phyloP scores from a whole-genome alignment of 1,140 invertebrate species.

The Drosophila rhopaloa region DNA sequence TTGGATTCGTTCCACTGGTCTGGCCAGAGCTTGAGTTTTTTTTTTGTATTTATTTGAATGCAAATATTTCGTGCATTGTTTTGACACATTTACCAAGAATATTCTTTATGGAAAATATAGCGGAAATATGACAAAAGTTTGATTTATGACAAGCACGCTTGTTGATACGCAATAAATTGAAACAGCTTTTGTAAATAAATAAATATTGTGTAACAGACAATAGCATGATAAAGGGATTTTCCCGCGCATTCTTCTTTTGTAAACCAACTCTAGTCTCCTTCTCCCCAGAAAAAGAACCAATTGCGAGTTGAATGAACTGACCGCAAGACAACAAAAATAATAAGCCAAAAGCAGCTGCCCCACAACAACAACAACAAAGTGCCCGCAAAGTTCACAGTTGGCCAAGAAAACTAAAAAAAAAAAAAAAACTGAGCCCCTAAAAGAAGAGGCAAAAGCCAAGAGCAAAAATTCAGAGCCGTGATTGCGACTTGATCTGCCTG shows the following conservation, averaged over 20 bases:
- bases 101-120: constrained; percentile 11
- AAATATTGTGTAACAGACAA: constrained; percentile 13
- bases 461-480: constrained; percentile 12
- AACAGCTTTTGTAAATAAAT: constrained; percentile 8
- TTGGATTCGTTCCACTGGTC: constrained; percentile 35
- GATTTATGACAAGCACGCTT: constrained; percentile 19
- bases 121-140: constrained; percentile 25
- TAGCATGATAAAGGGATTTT: background rate
- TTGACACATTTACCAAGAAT: constrained; percentile 4
- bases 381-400: constrained; percentile 13
- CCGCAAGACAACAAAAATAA: constrained; percentile 17
- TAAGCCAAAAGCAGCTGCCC: constrained; percentile 12
- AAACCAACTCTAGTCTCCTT: constrained; percentile 32
- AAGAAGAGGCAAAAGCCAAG: constrained; percentile 17
- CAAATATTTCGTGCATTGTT: constrained; percentile 38
- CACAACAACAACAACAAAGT: constrained; percentile 16
- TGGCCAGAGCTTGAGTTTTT: constrained; percentile 30
- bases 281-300: constrained; percentile 12
- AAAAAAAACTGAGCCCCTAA: too few relatives aligned
- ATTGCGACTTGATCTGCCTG: constrained; percentile 44
- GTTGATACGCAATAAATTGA: constrained; percentile 10
- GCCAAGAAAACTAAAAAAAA: constrained; percentile 16
- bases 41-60: constrained; percentile 44
- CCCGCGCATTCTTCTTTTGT: constrained; percentile 8
- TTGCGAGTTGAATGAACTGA: constrained; percentile 70